These are phyloP conservation scores for Patella depressa DNA, from an alignment of 2,888 invertebrate genomes.

Conservation along the genomic window DNA sequence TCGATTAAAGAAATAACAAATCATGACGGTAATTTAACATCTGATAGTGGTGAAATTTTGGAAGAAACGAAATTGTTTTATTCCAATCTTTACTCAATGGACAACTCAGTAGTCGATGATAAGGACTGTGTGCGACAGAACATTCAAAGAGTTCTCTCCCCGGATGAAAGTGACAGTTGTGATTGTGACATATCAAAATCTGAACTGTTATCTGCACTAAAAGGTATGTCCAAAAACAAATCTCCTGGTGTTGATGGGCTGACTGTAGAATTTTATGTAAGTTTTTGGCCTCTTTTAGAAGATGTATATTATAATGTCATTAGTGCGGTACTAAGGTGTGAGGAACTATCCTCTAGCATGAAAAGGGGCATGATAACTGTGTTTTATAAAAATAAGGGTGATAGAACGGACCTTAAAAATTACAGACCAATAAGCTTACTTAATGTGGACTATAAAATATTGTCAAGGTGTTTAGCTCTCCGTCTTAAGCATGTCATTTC, in stretches of 20 bases:
- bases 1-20: constrained; percentile 5
- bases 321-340: constrained; percentile 21
- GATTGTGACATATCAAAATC: constrained; percentile 15
- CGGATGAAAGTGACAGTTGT: background rate
- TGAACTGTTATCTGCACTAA: constrained; percentile 20
- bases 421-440: constrained; percentile 45
- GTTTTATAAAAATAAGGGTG: constrained; percentile 39
- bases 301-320: constrained; percentile 24
- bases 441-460: constrained; percentile 43
- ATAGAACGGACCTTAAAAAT: constrained; percentile 34
- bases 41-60: constrained; percentile 15
- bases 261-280: constrained; percentile 37
- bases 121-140: constrained; percentile 1
- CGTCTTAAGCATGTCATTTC: constrained; percentile 34
- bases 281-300: constrained; percentile 30
- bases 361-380: constrained; percentile 30
- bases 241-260: constrained; percentile 42
- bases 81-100: constrained; percentile 9
- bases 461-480: constrained; percentile 39
- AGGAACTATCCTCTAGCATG: constrained; percentile 24
- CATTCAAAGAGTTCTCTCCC: background rate
- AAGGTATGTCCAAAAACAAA: constrained; percentile 34
- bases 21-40: background rate
- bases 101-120: constrained; percentile 21
- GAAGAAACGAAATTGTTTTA: constrained; percentile 5